Evolutionary conservation across 2,888 invertebrate species (phyloP), one percentile per base, ranked within the genome.

Genomic region (Lepeophtheirus nordmannii): DNA sequence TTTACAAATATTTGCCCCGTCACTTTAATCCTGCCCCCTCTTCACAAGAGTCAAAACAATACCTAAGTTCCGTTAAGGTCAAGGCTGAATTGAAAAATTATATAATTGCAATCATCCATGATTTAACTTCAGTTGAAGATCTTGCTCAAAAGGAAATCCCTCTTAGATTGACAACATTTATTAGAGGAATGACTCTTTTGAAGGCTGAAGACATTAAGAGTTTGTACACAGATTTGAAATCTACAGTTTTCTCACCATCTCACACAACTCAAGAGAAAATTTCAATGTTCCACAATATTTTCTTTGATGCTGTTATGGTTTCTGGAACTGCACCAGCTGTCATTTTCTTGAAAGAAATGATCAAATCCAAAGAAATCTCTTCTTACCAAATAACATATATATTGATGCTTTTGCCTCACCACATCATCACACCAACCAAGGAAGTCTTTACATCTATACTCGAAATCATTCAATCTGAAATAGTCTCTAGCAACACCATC

Each of bases 141-240:
- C 23, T 64, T 53, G 64, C 23, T 17, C 38, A 66, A 39, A 66
- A 66, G 60, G 38, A 60, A 41, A 37, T 66, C 60, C 38, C 66
- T 46, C 37, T 46, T 37, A 59, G 37, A 14, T 22, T 60, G 22
- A n/a, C 58, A 22, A 23, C 40, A 40, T 20, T 66, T 23, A 17
- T 58, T 40, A 11, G 46, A 8, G 66, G 58, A 38, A 22, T 66
- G 39, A 38, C 60, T 58, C 41, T 66, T 20, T 30, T 66, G 20
- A 23, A 37, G 14, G 60, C 22, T 22, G 20, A 17, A 8, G 60
- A 59, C 11, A 41, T 66, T 10, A 38, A 66, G 38, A 20, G 39
- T 38, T 14, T 66, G 11, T 66, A 66, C 40, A n/a, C 22, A 7
- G 22, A 66, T 10, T 17, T 66, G 10, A 61, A 61, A 46, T 60